These are phyloP conservation scores for Oryzias woworae DNA, from an alignment of 2,113 vertebrate species.

Conservation along the genomic window DNA sequence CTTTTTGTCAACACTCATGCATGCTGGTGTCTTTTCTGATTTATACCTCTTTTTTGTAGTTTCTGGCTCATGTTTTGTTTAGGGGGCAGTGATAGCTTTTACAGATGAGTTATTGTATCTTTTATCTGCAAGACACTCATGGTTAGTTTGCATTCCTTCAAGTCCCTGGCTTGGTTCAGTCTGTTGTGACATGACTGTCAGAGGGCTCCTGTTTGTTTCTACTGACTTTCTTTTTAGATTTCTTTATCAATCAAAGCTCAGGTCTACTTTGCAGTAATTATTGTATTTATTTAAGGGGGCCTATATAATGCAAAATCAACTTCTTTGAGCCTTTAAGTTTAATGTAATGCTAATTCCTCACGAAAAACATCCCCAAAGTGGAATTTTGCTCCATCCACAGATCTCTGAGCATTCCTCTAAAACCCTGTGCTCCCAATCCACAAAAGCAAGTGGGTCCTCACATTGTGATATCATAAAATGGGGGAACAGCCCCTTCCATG, in stretches of 20 bases:
- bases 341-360: too few relatives aligned
- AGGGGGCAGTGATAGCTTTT: slow-evolving; percentile 11
- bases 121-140: slow-evolving; percentile 43
- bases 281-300: too few relatives aligned
- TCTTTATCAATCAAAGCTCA: slow-evolving; percentile 13
- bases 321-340: too few relatives aligned
- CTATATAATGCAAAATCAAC: too few relatives aligned
- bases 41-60: slow-evolving; percentile 13
- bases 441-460: too few relatives aligned
- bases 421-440: too few relatives aligned
- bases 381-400: too few relatives aligned
- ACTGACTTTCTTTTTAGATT: slow-evolving; percentile 5
- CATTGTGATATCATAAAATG: too few relatives aligned
- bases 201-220: slow-evolving; percentile 23
- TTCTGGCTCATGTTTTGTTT: slow-evolving; percentile 25
- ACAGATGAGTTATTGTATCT: slow-evolving; percentile 41
- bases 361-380: too few relatives aligned
- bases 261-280: background rate
- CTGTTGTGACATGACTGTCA: slow-evolving; percentile 26
- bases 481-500: too few relatives aligned
- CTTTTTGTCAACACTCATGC: background rate
- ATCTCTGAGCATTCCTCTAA: too few relatives aligned
- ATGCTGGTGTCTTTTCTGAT: slow-evolving; percentile 19
- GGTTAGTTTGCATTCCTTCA: slow-evolving; percentile 39
- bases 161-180: slow-evolving; percentile 33